Evolutionary conservation across 2,888 invertebrate genomes (phyloP).

Genomic region (Steinernema hermaphroditum): DNA sequence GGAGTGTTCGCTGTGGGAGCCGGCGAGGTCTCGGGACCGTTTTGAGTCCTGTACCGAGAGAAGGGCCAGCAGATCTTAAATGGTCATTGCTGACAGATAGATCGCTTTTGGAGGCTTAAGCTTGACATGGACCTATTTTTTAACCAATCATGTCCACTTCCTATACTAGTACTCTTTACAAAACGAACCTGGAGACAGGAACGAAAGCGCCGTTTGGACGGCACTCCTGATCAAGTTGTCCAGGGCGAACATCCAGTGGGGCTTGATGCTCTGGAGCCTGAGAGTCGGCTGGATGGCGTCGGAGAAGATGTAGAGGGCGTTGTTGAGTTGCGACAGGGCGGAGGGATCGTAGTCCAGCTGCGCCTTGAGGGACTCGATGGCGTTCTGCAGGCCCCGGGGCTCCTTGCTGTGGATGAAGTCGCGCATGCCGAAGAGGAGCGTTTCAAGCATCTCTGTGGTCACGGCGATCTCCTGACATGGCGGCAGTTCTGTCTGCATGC

Average conservation of each 20-base stretch:
- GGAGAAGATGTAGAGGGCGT: slow-evolving; percentile 83
- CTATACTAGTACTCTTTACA: too few species aligned
- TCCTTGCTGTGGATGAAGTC: slow-evolving; percentile 50
- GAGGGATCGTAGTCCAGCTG: slow-evolving; percentile 84
- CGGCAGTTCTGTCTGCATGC: not conserved
- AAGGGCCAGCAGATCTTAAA: slow-evolving; percentile 15
- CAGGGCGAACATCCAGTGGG: slow-evolving; percentile 99
- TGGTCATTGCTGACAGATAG: not conserved
- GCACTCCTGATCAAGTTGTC: slow-evolving; percentile 89
- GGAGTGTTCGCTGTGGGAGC: slow-evolving; percentile 27
- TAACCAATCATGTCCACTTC: too few species aligned
- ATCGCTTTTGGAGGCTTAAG: too few species aligned
- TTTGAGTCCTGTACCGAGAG: slow-evolving; percentile 18
- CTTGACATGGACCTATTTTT: too few species aligned
- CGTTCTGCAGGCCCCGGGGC: slow-evolving; percentile 33
- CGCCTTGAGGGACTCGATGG: slow-evolving; percentile 70
- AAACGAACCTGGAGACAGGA: not conserved
- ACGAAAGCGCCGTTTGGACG: slow-evolving; percentile 82
- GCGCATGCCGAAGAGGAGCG: slow-evolving; percentile 57
- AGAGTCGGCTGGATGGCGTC: slow-evolving; percentile 60
- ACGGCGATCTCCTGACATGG: slow-evolving; percentile 35
- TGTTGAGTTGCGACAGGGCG: slow-evolving; percentile 77
- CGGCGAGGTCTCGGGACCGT: slow-evolving; percentile 18
- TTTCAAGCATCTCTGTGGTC: slow-evolving; percentile 64
- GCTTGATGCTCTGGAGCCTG: slow-evolving; percentile 76